Evolutionary conservation across 2,113 vertebrate genomes (phyloP).

Genomic region (Chascanopsetta lugubris): DNA sequence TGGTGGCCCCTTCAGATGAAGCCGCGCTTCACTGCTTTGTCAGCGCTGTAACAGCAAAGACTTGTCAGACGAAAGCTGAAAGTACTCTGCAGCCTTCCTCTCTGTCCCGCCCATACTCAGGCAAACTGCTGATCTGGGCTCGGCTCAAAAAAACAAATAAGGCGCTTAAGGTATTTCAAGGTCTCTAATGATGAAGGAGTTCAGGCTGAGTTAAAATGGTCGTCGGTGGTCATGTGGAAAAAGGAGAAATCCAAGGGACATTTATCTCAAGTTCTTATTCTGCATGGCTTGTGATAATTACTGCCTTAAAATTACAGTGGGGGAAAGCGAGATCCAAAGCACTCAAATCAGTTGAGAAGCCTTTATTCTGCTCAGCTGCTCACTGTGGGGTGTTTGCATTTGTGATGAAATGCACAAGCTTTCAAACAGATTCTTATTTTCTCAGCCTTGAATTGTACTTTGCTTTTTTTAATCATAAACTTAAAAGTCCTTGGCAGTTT

Average conservation of each 20-base stretch:
- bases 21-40: constrained; percentile 53
- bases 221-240: constrained; percentile 46
- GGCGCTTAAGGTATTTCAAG: constrained; percentile 26
- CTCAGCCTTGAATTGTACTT: constrained; percentile 6
- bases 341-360: constrained; percentile 54
- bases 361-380: constrained; percentile 57
- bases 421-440: constrained; percentile 17
- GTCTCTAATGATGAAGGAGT: constrained; percentile 35
- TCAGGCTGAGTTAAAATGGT: constrained; percentile 18
- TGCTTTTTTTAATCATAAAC: constrained; percentile 11
- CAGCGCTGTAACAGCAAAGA: constrained; percentile 56
- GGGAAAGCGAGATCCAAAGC: constrained; percentile 28
- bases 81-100: constrained; percentile 1
- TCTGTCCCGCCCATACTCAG: constrained; percentile 1
- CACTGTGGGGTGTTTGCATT: constrained; percentile 36
- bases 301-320: constrained; percentile 55
- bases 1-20: constrained; percentile 39
- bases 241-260: constrained; percentile 36
- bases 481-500: constrained; percentile 4
- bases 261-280: constrained; percentile 61
- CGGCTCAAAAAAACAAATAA: constrained; percentile 50
- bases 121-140: constrained; percentile 9
- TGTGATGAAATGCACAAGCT: constrained; percentile 6
- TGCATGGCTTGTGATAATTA: constrained; percentile 63
- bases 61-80: constrained; percentile 27